phyloP scores from a whole-genome alignment of 1,140 invertebrate genomes.

The Rhopalosiphum maidis region DNA sequence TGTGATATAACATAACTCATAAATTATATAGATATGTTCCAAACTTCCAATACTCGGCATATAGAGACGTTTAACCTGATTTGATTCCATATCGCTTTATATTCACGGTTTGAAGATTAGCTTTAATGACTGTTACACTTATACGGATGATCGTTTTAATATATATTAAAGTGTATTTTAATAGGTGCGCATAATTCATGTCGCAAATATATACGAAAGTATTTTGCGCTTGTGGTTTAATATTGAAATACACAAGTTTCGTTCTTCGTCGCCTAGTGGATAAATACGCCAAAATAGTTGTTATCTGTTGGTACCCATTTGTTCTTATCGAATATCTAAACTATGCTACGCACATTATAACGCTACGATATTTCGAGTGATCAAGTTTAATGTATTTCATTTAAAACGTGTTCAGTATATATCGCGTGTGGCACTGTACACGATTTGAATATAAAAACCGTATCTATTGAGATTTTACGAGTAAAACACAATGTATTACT shows the following conservation, averaged over 20 bases:
- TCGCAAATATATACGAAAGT: neutral
- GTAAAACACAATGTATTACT: neutral
- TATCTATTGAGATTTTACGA: neutral
- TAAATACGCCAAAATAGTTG: neutral
- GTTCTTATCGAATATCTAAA: constrained; percentile 11
- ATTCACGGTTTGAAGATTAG: neutral
- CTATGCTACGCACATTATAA: neutral
- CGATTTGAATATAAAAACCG: neutral
- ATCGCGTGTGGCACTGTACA: neutral
- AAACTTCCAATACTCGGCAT: too few relatives aligned
- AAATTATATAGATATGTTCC: neutral
- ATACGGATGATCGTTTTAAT: neutral
- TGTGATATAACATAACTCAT: neutral
- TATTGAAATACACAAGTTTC: neutral
- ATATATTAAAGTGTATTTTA: neutral
- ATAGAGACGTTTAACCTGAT: neutral
- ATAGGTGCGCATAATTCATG: neutral
- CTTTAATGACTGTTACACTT: neutral
- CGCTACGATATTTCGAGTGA: neutral
- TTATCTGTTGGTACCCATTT: constrained; percentile 25
- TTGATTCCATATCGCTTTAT: neutral
- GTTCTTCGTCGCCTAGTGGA: neutral
- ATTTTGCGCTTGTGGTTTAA: neutral
- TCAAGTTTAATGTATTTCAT: constrained; percentile 19
- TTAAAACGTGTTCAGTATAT: neutral